A percentile compares a stretch with the other conserved stretches of the same genome.
Conservation (phyloP, 2,797 vertebrate genomes). For the Arrhamphus sclerolepis region DNA sequence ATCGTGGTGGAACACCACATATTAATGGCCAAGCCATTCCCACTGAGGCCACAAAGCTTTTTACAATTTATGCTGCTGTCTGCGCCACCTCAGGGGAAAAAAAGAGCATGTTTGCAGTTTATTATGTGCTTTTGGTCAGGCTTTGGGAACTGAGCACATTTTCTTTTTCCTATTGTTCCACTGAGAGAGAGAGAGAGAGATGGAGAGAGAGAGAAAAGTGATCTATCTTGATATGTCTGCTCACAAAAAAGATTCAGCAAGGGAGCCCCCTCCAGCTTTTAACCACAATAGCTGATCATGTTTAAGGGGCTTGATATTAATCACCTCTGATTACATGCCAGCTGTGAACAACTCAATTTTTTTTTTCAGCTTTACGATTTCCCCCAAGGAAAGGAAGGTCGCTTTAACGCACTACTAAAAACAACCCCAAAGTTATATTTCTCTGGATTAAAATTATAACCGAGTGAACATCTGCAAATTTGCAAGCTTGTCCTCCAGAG, state of each 20-base stretch:
- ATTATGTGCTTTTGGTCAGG: conserved; percentile 53
- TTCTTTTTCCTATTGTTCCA: conserved; percentile 63
- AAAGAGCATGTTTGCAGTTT: conserved; percentile 56
- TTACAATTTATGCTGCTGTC: conserved; percentile 38
- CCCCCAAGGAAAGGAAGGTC: conserved; percentile 1
- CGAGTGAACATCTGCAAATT: conserved; percentile 25
- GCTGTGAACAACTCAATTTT: conserved; percentile 27
- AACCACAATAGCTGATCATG: conserved; percentile 68
- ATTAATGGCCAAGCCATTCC: conserved; percentile 55
- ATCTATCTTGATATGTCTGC: conserved; percentile 61
- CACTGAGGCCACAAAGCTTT: conserved; percentile 43
- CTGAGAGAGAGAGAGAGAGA: conserved; percentile 50
- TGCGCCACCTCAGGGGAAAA: conserved; percentile 27
- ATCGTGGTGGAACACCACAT: conserved; percentile 42
- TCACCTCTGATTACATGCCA: conserved; percentile 64
- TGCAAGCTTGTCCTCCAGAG: conserved; percentile 16
- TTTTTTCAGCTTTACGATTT: conserved; percentile 13
- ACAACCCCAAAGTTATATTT: conserved; percentile 3
- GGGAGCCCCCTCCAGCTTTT: conserved; percentile 45
- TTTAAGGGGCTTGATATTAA: conserved; percentile 62
- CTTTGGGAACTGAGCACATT: conserved; percentile 40
- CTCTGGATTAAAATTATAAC: conserved; percentile 14
- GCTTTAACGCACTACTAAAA: conserved; percentile 15
- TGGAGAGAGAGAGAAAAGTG: conserved; percentile 50
- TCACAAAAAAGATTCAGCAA: conserved; percentile 23